Percentiles rank a stretch among this genome's conserved stretches.
These are phyloP conservation scores for Machimus rusticus DNA, from an alignment of 2,888 invertebrate species.

Conservation along the genomic window DNA sequence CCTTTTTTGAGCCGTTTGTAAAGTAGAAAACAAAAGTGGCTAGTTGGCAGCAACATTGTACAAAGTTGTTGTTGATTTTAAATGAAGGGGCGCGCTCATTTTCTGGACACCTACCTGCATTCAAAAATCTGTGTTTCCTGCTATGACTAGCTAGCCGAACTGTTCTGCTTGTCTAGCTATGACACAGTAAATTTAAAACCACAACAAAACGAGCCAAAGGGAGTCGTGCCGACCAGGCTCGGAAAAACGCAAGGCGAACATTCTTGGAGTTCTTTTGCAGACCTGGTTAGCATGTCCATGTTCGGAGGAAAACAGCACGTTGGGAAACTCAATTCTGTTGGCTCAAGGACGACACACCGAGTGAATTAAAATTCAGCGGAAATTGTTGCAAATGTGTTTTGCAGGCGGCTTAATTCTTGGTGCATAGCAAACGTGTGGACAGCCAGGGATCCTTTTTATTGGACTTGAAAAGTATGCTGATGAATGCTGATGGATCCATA, in stretches of 20 bases:
- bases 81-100: background rate
- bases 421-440: background rate
- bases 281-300: background rate
- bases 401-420: slow-evolving; percentile 1
- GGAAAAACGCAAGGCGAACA: background rate
- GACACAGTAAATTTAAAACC: background rate
- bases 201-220: background rate
- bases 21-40: background rate
- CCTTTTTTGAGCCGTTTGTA: background rate
- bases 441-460: background rate
- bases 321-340: background rate
- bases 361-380: slow-evolving; percentile 9
- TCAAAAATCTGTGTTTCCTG: background rate
- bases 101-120: background rate
- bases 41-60: background rate
- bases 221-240: too few species aligned
- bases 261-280: background rate
- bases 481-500: background rate
- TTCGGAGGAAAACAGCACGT: background rate
- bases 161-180: background rate
- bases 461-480: background rate
- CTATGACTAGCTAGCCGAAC: background rate
- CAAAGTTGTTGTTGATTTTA: background rate
- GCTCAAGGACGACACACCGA: background rate
- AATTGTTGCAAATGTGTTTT: slow-evolving; percentile 3